A percentile compares a stretch with the other conserved stretches of the same genome.
Evolutionary conservation across 2,888 invertebrate genomes (phyloP).

Genomic region (Xanthia icteritia): DNA sequence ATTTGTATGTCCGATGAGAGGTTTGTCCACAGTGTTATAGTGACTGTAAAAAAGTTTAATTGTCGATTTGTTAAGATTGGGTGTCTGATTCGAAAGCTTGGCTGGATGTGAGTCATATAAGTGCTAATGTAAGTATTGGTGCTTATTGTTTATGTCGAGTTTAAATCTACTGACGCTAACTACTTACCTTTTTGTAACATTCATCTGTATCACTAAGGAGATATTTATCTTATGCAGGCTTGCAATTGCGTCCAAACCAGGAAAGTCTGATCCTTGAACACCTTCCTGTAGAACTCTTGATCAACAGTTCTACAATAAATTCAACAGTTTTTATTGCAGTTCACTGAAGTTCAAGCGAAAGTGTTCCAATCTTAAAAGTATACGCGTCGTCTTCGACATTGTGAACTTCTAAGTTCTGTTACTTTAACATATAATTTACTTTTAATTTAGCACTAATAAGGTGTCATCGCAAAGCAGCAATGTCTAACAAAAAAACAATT

Average conservation of each 20-base stretch:
- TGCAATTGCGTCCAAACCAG: neutral
- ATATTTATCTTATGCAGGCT: neutral
- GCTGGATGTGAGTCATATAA: conserved; percentile 45
- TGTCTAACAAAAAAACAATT: neutral
- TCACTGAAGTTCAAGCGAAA: neutral
- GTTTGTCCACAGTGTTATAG: conserved; percentile 64
- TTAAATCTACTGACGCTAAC: conserved; percentile 3
- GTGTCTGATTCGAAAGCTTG: conserved; percentile 56
- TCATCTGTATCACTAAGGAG: neutral
- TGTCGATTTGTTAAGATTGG: conserved; percentile 66
- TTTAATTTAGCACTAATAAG: neutral
- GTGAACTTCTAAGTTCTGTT: neutral
- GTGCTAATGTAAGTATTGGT: conserved; percentile 48
- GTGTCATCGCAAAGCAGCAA: neutral
- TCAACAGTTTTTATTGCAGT: neutral
- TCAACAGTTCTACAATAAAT: neutral
- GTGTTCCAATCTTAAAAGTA: neutral
- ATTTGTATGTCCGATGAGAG: conserved; percentile 68
- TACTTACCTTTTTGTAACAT: neutral
- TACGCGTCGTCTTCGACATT: neutral
- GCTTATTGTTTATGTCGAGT: neutral
- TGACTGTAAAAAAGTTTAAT: conserved; percentile 66
- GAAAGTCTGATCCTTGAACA: no score
- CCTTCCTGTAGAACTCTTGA: no score
- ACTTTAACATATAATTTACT: neutral